These are phyloP conservation scores for Alces alces DNA, from an alignment of 2,113 vertebrate species.

Conservation along the genomic window DNA sequence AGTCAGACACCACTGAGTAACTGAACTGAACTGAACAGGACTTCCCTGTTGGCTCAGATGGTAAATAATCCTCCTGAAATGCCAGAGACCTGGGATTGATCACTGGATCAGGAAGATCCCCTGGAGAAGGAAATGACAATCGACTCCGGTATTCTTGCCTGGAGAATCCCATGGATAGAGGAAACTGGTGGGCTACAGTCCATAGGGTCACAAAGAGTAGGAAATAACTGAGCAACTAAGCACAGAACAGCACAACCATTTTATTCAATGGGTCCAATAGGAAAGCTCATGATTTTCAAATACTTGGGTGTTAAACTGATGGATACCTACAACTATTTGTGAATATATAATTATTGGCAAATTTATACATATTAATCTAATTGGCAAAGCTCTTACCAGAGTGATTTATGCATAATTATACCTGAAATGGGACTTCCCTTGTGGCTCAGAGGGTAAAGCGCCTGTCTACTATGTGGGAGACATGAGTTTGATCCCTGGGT, in stretches of 20 bases:
- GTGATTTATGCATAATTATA: neutral
- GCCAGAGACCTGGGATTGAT: neutral
- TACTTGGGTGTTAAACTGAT: neutral
- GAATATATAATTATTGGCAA: neutral
- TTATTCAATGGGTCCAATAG: neutral
- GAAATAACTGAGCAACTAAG: neutral
- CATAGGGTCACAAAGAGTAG: neutral
- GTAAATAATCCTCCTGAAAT: neutral
- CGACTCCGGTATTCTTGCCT: neutral
- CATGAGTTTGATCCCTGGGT: fast-evolving
- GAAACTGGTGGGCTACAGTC: neutral
- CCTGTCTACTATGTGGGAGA: neutral
- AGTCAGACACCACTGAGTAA: neutral
- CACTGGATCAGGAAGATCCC: neutral
- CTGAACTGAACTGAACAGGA: neutral
- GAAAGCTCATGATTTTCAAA: neutral
- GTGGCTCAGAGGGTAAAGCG: neutral
- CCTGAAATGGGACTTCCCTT: neutral
- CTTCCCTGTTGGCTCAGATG: neutral
- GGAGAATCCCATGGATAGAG: neutral
- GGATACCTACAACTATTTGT: neutral
- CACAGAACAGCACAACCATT: neutral
- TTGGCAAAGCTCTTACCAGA: neutral
- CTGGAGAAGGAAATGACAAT: neutral
- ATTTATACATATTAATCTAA: neutral